phyloP scores from a whole-genome alignment of 2,888 invertebrate genomes.

The Lithophane ornitopus region DNA sequence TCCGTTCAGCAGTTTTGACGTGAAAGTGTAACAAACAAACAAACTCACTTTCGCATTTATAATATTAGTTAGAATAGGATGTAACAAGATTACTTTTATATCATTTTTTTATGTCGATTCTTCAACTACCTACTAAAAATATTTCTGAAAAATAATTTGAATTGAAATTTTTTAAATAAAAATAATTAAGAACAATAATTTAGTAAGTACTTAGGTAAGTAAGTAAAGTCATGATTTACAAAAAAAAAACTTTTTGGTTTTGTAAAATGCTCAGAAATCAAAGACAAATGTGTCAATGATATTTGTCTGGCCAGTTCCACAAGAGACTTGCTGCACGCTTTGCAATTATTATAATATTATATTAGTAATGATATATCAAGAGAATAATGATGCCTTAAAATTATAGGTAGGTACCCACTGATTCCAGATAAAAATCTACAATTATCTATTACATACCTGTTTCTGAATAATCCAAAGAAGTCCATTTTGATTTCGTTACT shows the following conservation, averaged over 20 bases:
- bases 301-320: neutral
- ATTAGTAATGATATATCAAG: neutral
- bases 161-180: neutral
- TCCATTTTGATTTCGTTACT: constrained; percentile 26
- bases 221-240: no score
- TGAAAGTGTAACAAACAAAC: no score
- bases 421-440: neutral
- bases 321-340: neutral
- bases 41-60: no score
- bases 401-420: neutral
- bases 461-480: constrained; percentile 5
- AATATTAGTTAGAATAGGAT: no score
- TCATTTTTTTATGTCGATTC: no score
- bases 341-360: neutral
- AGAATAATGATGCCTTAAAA: neutral
- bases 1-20: no score
- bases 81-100: no score
- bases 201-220: no score
- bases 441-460: constrained; percentile 17
- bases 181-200: neutral
- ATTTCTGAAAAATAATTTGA: neutral
- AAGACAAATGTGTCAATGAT: no score
- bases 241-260: neutral
- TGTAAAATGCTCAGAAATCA: no score
- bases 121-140: neutral